phyloP scores from a whole-genome alignment of 1,140 invertebrate species.

The Drosophila carrolli region DNA sequence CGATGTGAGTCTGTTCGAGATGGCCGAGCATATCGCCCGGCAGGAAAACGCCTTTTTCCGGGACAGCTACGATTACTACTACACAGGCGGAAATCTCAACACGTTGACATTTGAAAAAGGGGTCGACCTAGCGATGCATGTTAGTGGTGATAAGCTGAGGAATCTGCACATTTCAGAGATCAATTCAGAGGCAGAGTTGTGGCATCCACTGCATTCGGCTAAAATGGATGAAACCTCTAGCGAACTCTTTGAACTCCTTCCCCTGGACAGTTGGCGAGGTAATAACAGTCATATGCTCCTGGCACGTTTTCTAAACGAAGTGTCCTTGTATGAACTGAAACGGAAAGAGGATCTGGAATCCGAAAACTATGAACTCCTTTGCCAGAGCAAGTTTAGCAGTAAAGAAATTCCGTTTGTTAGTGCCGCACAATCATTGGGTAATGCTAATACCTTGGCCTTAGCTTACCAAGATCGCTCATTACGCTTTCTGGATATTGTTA shows the following conservation, averaged over 20 bases:
- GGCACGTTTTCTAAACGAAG: constrained; percentile 49
- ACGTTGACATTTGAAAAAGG: constrained; percentile 18
- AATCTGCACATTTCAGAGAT: constrained; percentile 49
- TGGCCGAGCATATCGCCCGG: constrained; percentile 63
- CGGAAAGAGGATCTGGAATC: neutral
- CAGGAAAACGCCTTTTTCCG: constrained; percentile 56
- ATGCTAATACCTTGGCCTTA: constrained; percentile 34
- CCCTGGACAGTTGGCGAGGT: constrained; percentile 28
- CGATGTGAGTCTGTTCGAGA: constrained; percentile 33
- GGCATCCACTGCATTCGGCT: constrained; percentile 35
- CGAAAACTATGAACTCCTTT: constrained; percentile 21
- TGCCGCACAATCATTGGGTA: constrained; percentile 31
- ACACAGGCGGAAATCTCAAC: constrained; percentile 60
- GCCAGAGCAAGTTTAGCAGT: constrained; percentile 38
- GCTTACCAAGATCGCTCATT: constrained; percentile 56
- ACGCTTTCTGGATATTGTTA: constrained; percentile 48
- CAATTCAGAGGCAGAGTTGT: constrained; percentile 33
- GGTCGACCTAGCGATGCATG: constrained; percentile 46
- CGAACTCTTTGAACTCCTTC: constrained; percentile 55
- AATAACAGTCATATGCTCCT: constrained; percentile 48
- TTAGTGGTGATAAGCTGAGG: constrained; percentile 39
- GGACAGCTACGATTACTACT: constrained; percentile 72
- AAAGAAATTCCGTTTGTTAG: constrained; percentile 36
- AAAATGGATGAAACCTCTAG: constrained; percentile 35
- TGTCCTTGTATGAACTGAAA: constrained; percentile 53